Percentiles rank a stretch among this genome's conserved stretches.
phyloP scores from a whole-genome alignment of 2,888 invertebrate genomes.

The Morinoia aosen region DNA sequence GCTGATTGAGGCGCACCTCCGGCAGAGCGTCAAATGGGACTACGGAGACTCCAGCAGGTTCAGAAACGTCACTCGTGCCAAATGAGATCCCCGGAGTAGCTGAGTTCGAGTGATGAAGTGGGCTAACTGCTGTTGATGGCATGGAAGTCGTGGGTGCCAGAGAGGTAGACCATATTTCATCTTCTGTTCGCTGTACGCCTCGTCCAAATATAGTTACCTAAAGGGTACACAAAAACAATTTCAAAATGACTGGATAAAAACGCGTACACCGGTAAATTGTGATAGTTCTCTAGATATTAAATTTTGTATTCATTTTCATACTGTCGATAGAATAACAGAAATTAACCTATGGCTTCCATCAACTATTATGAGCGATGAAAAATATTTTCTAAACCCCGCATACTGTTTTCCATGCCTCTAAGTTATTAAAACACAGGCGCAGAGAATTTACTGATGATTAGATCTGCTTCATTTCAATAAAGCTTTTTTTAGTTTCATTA shows the following conservation, averaged over 20 bases:
- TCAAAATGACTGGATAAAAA: not conserved
- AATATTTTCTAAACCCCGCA: too few species aligned
- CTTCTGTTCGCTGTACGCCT: not conserved
- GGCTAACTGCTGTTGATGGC: not conserved
- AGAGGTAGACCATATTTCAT: not conserved
- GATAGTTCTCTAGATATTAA: not conserved
- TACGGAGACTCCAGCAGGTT: not conserved
- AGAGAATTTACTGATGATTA: too few species aligned
- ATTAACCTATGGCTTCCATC: not conserved
- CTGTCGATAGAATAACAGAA: not conserved
- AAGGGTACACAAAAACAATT: slow-evolving; percentile 35
- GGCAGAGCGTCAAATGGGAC: not conserved
- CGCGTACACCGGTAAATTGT: not conserved
- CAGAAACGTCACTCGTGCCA: not conserved
- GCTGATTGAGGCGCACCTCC: not conserved
- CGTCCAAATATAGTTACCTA: not conserved
- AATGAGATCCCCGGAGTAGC: not conserved
- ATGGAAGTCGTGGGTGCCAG: not conserved
- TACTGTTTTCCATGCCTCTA: too few species aligned
- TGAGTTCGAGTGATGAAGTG: not conserved
- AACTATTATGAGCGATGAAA: too few species aligned
- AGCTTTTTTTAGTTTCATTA: too few species aligned
- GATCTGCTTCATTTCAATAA: too few species aligned
- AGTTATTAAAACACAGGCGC: too few species aligned
- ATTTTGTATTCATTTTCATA: not conserved